These are phyloP conservation scores for Microctonus aethiopoides DNA, from an alignment of 2,888 invertebrate species.

Conservation along the genomic window DNA sequence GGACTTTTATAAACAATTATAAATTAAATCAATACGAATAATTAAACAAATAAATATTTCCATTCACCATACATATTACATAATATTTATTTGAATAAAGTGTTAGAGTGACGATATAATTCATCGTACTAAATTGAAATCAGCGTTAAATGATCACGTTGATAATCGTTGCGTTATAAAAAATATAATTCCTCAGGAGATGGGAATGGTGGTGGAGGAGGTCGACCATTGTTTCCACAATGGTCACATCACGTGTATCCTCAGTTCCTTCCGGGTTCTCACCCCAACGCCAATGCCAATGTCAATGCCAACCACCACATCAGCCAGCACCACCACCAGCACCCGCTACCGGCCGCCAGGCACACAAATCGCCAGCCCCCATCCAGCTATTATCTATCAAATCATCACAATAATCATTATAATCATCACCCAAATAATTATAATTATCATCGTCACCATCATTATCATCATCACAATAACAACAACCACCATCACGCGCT, in stretches of 20 bases:
- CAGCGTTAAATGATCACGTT: not conserved
- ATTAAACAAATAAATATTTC: no score
- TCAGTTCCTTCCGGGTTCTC: slow-evolving; percentile 92
- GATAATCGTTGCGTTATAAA: slow-evolving; percentile 44
- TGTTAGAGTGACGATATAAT: not conserved
- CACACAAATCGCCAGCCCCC: slow-evolving; percentile 68
- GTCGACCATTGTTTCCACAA: slow-evolving; percentile 90
- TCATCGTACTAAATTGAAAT: not conserved
- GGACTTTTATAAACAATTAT: no score
- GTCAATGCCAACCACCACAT: slow-evolving; percentile 69
- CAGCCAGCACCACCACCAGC: slow-evolving; percentile 69
- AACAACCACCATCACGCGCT: slow-evolving; percentile 68
- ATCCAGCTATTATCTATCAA: slow-evolving; percentile 69
- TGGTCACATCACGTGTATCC: slow-evolving; percentile 96
- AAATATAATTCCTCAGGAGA: slow-evolving; percentile 66
- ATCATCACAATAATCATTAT: slow-evolving; percentile 69
- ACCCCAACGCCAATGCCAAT: slow-evolving; percentile 76
- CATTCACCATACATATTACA: no score
- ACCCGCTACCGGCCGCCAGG: slow-evolving; percentile 68
- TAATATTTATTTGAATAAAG: not conserved
- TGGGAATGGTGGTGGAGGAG: slow-evolving; percentile 69
- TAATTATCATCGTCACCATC: slow-evolving; percentile 73
- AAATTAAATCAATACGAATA: no score
- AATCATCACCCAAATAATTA: slow-evolving; percentile 71
- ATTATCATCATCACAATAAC: slow-evolving; percentile 73